These are phyloP conservation scores for Cynopterus brachyotis DNA, from an alignment of 2,113 vertebrate species.

Conservation along the genomic window DNA sequence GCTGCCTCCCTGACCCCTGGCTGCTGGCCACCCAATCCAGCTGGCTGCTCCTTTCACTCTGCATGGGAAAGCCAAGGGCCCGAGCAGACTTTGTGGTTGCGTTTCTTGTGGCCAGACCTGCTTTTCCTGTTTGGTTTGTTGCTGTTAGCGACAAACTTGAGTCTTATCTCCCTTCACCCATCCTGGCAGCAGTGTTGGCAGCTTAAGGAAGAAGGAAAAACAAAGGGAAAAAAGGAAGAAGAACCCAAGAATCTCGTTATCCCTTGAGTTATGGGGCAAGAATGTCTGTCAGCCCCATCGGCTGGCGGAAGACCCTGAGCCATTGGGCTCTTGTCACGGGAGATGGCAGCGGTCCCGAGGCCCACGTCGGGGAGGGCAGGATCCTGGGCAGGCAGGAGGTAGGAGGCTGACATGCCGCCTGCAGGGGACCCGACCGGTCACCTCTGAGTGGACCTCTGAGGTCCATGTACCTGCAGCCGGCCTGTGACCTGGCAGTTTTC, in stretches of 20 bases:
- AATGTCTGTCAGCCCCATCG: rapidly evolving
- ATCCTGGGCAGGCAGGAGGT: neutral
- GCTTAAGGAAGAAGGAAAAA: slow-evolving; percentile 22
- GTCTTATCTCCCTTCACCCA: neutral
- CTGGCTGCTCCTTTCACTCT: neutral
- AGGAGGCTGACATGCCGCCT: rapidly evolving
- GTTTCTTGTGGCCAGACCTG: slow-evolving; percentile 60
- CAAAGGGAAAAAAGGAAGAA: neutral
- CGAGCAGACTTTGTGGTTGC: neutral
- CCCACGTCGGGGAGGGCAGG: neutral
- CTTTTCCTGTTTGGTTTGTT: slow-evolving; percentile 71
- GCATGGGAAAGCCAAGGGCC: neutral
- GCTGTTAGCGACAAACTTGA: slow-evolving; percentile 35
- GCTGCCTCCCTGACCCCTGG: neutral
- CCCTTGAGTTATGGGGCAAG: neutral
- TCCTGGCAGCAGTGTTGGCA: neutral
- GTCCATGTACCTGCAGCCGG: rapidly evolving
- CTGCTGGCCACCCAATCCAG: neutral
- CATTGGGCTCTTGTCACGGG: neutral
- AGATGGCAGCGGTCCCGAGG: neutral
- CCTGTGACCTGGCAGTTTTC: rapidly evolving
- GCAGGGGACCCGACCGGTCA: rapidly evolving
- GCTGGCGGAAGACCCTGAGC: neutral
- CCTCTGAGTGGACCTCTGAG: neutral
- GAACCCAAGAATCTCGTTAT: neutral